Evolutionary conservation across 1,140 invertebrate species (phyloP).

Genomic region (Nixonia krombeini): DNA sequence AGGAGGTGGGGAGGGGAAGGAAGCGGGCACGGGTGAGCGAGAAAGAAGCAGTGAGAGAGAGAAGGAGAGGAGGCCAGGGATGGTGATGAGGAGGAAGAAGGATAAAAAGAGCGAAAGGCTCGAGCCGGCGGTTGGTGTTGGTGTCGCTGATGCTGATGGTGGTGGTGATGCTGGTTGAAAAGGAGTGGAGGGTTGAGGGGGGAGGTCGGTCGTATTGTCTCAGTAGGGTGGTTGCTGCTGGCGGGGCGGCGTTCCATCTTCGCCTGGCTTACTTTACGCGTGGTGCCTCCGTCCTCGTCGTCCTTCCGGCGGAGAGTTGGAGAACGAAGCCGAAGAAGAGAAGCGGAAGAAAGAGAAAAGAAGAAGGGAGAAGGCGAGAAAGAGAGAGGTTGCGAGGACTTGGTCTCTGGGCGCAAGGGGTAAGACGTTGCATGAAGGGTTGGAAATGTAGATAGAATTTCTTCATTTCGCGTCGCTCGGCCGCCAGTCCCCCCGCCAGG

Average conservation of each 20-base stretch:
- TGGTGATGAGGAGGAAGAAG: slow-evolving; percentile 34
- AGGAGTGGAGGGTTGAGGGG: slow-evolving; percentile 37
- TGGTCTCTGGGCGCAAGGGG: slow-evolving; percentile 47
- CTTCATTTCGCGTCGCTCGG: slow-evolving; percentile 71
- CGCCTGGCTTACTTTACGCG: not conserved
- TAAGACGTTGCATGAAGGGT: slow-evolving; percentile 72
- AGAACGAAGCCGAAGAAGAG: slow-evolving; percentile 17
- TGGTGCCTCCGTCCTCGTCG: slow-evolving; percentile 9
- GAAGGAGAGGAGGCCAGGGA: slow-evolving; percentile 33
- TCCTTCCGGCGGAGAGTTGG: not conserved
- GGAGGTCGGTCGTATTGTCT: slow-evolving; percentile 66
- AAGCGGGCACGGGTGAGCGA: slow-evolving; percentile 15
- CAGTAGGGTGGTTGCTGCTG: slow-evolving; percentile 63
- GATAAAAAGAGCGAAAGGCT: slow-evolving; percentile 43
- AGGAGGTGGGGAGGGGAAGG: no score
- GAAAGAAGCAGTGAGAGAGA: no score
- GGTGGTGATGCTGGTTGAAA: slow-evolving; percentile 56
- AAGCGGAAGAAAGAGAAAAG: slow-evolving; percentile 22
- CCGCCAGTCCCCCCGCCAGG: slow-evolving; percentile 43
- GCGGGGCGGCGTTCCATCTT: slow-evolving; percentile 35
- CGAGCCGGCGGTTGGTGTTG: slow-evolving; percentile 41
- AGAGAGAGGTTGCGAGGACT: slow-evolving; percentile 28
- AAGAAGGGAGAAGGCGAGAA: slow-evolving; percentile 45
- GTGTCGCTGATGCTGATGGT: slow-evolving; percentile 43
- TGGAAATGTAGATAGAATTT: slow-evolving; percentile 74